Conservation (phyloP, 2,113 vertebrate species). For the Cryptotis parvus region DNA sequence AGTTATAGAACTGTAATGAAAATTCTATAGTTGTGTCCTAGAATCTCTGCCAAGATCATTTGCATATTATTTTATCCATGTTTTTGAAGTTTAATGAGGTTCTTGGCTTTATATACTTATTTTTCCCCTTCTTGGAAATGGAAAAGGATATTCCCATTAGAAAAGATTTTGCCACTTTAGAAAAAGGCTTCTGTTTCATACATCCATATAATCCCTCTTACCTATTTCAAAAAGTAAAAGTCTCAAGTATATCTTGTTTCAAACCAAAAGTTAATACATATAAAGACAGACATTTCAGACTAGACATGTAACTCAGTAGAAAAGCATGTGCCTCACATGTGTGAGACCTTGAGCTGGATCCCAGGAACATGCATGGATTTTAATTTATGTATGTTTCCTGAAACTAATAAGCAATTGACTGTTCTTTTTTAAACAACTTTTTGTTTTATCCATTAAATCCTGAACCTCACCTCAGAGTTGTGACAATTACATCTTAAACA, state of each 20-base stretch:
- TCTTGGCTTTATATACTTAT: slow-evolving; percentile 17
- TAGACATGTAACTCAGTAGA: neutral
- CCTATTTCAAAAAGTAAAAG: slow-evolving; percentile 1
- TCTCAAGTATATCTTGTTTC: neutral
- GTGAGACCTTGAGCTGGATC: too few relatives aligned
- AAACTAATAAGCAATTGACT: neutral
- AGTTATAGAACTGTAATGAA: slow-evolving; percentile 38
- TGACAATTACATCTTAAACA: neutral
- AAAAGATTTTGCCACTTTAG: neutral
- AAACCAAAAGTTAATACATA: neutral
- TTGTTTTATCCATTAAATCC: slow-evolving; percentile 18
- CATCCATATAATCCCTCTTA: neutral
- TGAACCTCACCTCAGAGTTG: neutral
- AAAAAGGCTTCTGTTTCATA: neutral
- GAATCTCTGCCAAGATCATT: slow-evolving; percentile 12
- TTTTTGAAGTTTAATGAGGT: neutral
- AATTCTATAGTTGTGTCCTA: neutral
- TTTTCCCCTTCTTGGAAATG: neutral
- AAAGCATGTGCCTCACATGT: too few relatives aligned
- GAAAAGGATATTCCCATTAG: neutral
- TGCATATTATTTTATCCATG: slow-evolving; percentile 31
- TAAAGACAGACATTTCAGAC: neutral
- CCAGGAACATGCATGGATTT: too few relatives aligned
- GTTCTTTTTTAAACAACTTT: neutral
- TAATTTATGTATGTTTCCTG: neutral